Conservation (phyloP, 2,797 vertebrate species). For the Menidia menidia region DNA sequence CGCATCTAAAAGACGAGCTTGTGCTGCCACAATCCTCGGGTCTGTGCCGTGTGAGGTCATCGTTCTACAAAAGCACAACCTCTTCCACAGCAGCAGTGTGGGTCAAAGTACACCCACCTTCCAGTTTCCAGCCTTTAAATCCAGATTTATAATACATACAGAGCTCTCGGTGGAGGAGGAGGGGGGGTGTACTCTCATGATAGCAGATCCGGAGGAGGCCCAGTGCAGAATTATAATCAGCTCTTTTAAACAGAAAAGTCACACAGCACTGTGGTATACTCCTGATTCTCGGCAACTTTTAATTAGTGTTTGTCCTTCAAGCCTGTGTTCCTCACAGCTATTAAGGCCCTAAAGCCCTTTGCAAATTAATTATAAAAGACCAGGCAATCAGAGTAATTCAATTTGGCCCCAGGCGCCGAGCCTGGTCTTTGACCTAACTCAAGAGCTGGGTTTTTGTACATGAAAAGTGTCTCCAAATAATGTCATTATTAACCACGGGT, state of each 20-base stretch:
- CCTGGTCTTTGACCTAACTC: slow-evolving; percentile 82
- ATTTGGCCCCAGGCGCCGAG: slow-evolving; percentile 83
- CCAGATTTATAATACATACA: slow-evolving; percentile 29
- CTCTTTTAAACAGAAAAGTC: slow-evolving; percentile 78
- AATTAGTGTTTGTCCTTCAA: slow-evolving; percentile 94
- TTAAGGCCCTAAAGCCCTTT: slow-evolving; percentile 85
- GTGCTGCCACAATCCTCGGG: slow-evolving; percentile 24
- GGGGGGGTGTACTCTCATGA: slow-evolving; percentile 45
- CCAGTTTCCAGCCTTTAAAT: slow-evolving; percentile 30
- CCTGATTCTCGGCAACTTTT: slow-evolving; percentile 87
- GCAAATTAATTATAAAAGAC: slow-evolving; percentile 93
- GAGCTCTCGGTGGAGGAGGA: slow-evolving; percentile 35
- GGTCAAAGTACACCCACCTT: slow-evolving; percentile 31
- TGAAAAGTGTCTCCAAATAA: slow-evolving; percentile 6
- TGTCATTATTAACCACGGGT: not conserved
- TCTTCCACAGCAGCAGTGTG: slow-evolving; percentile 3
- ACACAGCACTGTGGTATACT: slow-evolving; percentile 71
- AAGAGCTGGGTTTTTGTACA: slow-evolving; percentile 26
- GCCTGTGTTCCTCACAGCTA: slow-evolving; percentile 85
- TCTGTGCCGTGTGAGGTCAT: slow-evolving; percentile 26
- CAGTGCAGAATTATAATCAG: slow-evolving; percentile 82
- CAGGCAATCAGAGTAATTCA: slow-evolving; percentile 89
- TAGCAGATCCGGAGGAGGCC: slow-evolving; percentile 64
- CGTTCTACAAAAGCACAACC: slow-evolving; percentile 10
- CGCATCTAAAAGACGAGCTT: slow-evolving; percentile 26